phyloP scores from a whole-genome alignment of 2,113 vertebrate species.

The Megaleporinus macrocephalus region DNA sequence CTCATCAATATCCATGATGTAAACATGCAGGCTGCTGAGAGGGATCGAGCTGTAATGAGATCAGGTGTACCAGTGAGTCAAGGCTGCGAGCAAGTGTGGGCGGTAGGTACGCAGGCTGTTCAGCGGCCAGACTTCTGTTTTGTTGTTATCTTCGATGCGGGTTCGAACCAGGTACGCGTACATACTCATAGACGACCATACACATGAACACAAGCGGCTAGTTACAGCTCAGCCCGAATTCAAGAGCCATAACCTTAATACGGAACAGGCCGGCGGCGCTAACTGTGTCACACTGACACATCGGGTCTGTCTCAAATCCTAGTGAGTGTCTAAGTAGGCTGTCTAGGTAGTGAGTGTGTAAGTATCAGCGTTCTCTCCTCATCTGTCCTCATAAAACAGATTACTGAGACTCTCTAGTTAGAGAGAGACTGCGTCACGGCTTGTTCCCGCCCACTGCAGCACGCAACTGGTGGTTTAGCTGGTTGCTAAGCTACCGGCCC shows the following conservation, averaged over 20 bases:
- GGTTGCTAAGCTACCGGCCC: too few species aligned
- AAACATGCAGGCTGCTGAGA: background rate
- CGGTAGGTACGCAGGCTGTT: background rate
- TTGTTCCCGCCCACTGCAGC: too few species aligned
- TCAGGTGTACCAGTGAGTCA: background rate
- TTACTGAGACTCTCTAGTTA: too few species aligned
- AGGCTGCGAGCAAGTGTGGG: background rate
- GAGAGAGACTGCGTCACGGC: too few species aligned
- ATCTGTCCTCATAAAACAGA: too few species aligned
- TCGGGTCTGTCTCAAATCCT: too few species aligned
- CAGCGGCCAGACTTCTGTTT: too few species aligned
- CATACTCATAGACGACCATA: background rate
- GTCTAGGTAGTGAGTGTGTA: too few species aligned
- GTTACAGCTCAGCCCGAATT: background rate
- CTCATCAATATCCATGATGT: slow-evolving; percentile 8
- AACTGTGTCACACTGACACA: background rate
- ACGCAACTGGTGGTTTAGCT: too few species aligned
- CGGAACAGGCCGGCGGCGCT: background rate
- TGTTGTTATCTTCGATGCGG: background rate
- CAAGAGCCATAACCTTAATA: background rate
- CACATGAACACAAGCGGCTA: background rate
- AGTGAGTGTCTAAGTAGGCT: too few species aligned
- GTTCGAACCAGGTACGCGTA: background rate
- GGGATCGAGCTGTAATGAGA: background rate
- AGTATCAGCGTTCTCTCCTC: too few species aligned